Conservation (phyloP, 2,797 vertebrate genomes). For the Todus mexicanus region DNA sequence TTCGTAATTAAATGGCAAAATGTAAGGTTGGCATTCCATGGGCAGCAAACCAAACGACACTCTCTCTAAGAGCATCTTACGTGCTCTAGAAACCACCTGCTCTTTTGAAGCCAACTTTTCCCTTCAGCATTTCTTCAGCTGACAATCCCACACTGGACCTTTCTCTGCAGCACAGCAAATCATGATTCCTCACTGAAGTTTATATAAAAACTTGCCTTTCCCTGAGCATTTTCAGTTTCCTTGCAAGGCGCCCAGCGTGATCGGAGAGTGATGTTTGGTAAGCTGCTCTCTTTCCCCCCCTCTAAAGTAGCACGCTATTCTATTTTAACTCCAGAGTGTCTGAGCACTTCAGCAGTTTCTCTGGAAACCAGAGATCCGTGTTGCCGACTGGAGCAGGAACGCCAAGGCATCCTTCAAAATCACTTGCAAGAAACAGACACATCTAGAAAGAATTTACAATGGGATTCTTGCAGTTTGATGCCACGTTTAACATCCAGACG, state of each 20-base stretch:
- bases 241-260: not conserved
- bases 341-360: slow-evolving; percentile 40
- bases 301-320: not conserved
- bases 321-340: slow-evolving; percentile 37
- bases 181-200: not conserved
- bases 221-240: not conserved
- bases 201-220: not conserved
- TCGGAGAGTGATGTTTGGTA: not conserved
- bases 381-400: not conserved
- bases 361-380: slow-evolving; percentile 28
- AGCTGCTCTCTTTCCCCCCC: not conserved
- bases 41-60: not conserved
- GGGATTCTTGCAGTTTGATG: not conserved
- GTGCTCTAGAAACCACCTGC: not conserved
- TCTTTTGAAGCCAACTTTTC: not conserved
- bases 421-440: not conserved
- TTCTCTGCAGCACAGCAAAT: not conserved
- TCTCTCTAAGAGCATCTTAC: too few species aligned
- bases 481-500: not conserved
- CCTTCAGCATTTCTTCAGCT: not conserved
- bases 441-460: not conserved
- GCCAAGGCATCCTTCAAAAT: slow-evolving; percentile 9
- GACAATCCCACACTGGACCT: not conserved
- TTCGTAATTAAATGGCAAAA: not conserved
- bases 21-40: not conserved